Conservation (phyloP, 2,113 vertebrate genomes). For the Semnornis frantzii region DNA sequence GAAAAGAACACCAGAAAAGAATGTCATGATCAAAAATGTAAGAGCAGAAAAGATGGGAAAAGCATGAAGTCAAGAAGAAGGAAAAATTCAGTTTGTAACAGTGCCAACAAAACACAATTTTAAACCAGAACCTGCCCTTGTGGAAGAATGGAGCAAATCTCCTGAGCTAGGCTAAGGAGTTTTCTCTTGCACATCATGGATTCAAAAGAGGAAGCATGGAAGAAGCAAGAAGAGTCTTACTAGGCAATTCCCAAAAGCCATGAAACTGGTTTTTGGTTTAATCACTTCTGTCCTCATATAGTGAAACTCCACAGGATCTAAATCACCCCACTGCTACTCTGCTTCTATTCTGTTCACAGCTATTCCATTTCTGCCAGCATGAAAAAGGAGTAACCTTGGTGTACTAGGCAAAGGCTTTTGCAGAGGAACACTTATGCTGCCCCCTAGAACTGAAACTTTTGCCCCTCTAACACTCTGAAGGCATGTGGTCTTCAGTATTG, state of each 20-base stretch:
- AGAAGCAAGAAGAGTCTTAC: neutral
- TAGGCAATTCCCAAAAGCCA: neutral
- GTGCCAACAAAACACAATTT: neutral
- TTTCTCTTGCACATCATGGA: neutral
- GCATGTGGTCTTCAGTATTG: neutral
- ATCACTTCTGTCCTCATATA: neutral
- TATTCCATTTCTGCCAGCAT: neutral
- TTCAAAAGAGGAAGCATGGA: neutral
- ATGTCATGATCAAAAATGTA: neutral
- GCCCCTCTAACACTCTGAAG: neutral
- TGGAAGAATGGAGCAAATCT: neutral
- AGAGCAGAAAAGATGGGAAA: neutral
- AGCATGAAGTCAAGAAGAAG: neutral
- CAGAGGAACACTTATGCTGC: neutral
- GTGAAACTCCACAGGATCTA: neutral
- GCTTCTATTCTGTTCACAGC: neutral
- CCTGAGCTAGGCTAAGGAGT: neutral
- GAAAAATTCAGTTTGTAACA: neutral
- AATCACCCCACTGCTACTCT: neutral
- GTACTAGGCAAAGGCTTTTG: neutral
- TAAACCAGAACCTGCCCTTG: neutral
- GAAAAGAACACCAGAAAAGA: neutral
- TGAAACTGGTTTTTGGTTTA: neutral
- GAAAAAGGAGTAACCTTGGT: neutral
- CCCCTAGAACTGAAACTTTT: neutral